Percentiles rank a stretch among this genome's conserved stretches.
These are phyloP conservation scores for Motacilla tschutschensis DNA, from an alignment of 2,113 vertebrate genomes.

Conservation along the genomic window DNA sequence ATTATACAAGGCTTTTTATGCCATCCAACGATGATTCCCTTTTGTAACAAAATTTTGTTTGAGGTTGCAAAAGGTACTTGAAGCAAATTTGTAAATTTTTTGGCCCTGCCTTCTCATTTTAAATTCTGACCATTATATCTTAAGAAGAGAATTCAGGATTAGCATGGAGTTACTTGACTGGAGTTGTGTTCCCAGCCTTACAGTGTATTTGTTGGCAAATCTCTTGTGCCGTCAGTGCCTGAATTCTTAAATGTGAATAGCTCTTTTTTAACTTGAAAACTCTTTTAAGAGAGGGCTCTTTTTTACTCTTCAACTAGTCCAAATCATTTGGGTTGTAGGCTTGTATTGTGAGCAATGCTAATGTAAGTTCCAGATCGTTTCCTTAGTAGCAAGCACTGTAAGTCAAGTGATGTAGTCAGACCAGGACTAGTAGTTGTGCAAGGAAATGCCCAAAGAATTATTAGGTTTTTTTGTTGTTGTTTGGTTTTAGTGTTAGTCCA, in stretches of 20 bases:
- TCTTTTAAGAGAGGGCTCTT: conserved; percentile 3
- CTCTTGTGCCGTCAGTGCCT: not conserved
- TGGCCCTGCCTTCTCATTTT: not conserved
- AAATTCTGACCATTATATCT: not conserved
- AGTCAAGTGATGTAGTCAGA: conserved; percentile 26
- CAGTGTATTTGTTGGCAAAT: not conserved
- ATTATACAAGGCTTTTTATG: not conserved
- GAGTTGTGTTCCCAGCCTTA: conserved; percentile 18
- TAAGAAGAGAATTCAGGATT: not conserved
- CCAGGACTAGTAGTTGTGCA: not conserved
- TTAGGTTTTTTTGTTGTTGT: not conserved
- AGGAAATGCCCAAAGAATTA: not conserved
- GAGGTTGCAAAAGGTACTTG: not conserved
- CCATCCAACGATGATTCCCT: not conserved
- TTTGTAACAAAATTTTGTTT: not conserved
- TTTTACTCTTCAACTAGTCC: not conserved
- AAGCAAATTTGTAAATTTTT: not conserved
- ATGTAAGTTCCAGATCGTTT: conserved; percentile 44
- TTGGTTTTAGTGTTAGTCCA: not conserved
- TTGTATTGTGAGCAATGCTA: conserved; percentile 31
- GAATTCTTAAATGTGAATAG: conserved; percentile 42
- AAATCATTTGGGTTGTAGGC: not conserved
- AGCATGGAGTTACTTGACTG: conserved; percentile 1
- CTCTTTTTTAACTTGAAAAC: conserved; percentile 22
- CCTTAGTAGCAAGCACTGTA: conserved; percentile 31